Evolutionary conservation across 2,113 vertebrate species (phyloP).

Genomic region (Oriolus oriolus): DNA sequence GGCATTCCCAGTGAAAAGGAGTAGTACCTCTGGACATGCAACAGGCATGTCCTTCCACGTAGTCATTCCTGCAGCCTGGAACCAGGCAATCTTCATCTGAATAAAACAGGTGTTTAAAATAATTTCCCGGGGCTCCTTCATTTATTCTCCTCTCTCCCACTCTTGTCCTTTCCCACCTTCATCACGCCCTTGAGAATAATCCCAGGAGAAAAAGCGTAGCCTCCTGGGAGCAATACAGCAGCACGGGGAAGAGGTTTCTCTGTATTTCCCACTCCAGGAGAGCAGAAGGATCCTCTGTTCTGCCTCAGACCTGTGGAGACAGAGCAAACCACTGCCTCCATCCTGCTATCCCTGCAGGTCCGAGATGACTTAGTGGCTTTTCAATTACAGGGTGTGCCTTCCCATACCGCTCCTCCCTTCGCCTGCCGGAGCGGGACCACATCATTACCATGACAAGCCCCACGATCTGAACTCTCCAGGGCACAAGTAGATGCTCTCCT

Average conservation of each 20-base stretch:
- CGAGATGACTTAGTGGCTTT: background rate
- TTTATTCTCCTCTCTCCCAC: background rate
- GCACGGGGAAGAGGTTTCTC: background rate
- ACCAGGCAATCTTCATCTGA: background rate
- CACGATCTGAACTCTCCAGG: background rate
- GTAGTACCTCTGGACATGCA: background rate
- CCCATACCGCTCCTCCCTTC: background rate
- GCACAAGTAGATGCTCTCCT: background rate
- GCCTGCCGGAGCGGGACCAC: background rate
- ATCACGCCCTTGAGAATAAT: background rate
- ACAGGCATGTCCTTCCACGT: background rate
- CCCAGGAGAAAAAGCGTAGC: background rate
- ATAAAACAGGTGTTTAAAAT: background rate
- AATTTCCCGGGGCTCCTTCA: background rate
- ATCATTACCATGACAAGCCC: background rate
- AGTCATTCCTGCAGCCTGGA: background rate
- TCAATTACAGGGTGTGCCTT: constrained; percentile 25
- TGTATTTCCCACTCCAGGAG: background rate
- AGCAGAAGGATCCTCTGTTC: background rate
- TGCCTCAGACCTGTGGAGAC: background rate
- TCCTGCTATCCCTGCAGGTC: constrained; percentile 32
- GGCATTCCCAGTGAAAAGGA: background rate
- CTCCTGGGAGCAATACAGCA: background rate
- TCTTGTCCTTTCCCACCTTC: background rate
- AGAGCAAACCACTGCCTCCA: constrained; percentile 12